phyloP scores from a whole-genome alignment of 2,888 invertebrate genomes.

The Physocephala rufipes region DNA sequence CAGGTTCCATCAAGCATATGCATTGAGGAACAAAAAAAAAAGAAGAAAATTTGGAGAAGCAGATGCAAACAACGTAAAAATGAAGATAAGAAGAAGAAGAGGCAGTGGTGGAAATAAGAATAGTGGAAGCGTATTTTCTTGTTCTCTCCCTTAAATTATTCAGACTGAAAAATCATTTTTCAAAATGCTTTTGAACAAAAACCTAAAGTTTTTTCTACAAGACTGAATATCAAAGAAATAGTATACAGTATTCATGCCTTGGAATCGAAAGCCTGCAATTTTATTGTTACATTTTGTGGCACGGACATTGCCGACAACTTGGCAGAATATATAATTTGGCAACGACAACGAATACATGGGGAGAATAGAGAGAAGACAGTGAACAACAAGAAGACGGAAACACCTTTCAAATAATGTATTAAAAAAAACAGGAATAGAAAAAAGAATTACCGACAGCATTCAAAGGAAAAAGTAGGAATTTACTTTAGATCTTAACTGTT shows the following conservation, averaged over 20 bases:
- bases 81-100: too few species aligned
- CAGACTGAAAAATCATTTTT: too few species aligned
- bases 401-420: background rate
- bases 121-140: too few species aligned
- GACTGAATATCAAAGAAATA: too few species aligned
- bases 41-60: too few species aligned
- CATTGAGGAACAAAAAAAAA: too few species aligned
- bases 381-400: background rate
- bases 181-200: too few species aligned
- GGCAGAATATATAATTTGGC: constrained; percentile 6
- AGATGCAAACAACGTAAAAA: too few species aligned
- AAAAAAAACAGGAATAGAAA: background rate
- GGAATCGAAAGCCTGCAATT: background rate
- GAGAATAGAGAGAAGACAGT: background rate
- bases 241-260: too few species aligned
- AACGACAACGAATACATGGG: background rate
- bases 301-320: background rate
- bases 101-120: too few species aligned
- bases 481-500: constrained; percentile 50
- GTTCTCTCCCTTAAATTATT: background rate
- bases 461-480: constrained; percentile 20
- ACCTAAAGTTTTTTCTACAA: too few species aligned
- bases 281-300: constrained; percentile 2
- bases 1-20: background rate
- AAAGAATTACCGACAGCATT: background rate